Evolutionary conservation across 2,888 invertebrate genomes (phyloP).

Genomic region (Siphlonurus alternatus): DNA sequence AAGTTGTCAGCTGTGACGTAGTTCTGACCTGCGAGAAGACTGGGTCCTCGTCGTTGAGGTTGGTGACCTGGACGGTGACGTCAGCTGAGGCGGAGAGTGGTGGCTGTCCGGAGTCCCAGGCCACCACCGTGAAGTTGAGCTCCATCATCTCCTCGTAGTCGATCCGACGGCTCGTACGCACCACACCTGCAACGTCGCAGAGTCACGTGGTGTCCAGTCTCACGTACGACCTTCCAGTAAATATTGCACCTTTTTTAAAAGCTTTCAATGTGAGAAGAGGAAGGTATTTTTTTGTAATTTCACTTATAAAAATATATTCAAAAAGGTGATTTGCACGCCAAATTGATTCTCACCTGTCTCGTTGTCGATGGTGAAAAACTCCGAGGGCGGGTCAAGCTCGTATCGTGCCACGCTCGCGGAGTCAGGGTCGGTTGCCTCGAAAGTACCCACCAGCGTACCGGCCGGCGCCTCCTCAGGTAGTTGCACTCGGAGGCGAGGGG

Average conservation of each 20-base stretch:
- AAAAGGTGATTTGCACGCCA: too few relatives aligned
- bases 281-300: too few relatives aligned
- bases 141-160: constrained; percentile 68
- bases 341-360: constrained; percentile 49
- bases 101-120: constrained; percentile 76
- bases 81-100: constrained; percentile 60
- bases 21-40: constrained; percentile 45
- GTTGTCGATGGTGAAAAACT: constrained; percentile 66
- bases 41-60: constrained; percentile 80
- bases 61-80: constrained; percentile 57
- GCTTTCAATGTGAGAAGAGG: too few relatives aligned
- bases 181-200: constrained; percentile 39
- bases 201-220: background rate
- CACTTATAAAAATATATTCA: too few relatives aligned
- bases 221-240: background rate
- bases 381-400: constrained; percentile 43
- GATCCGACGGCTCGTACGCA: constrained; percentile 56
- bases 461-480: constrained; percentile 68
- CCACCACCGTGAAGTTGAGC: constrained; percentile 62
- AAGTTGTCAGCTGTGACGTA: too few relatives aligned
- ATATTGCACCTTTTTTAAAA: background rate
- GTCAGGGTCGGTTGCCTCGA: constrained; percentile 63
- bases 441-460: constrained; percentile 58
- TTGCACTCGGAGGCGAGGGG: constrained; percentile 44
- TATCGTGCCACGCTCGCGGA: constrained; percentile 60